Base-by-base conservation (phyloP, 2,888 invertebrate species). In the Acleris cristana region DNA sequence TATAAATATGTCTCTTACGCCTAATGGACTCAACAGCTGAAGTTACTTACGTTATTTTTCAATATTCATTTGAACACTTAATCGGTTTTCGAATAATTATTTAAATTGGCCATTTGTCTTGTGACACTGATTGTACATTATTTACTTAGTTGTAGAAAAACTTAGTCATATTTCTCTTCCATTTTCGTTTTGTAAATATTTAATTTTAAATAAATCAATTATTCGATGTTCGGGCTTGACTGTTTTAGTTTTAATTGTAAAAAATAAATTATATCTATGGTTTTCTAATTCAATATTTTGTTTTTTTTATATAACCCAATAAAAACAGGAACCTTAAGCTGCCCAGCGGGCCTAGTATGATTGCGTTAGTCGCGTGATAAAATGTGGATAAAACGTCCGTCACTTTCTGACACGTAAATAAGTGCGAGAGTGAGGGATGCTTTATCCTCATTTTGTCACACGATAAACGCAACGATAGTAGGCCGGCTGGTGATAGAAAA, bases 201-300 rank as follows among this genome's bases (percentile, higher is more conserved):
- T 65, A 49, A 56, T 66, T 66, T 68, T 60, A 54, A 58, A 57
- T 59, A 66, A 60, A 65, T 53, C 57, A 30, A 63, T 52, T 55
- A 69, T 44, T 44, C 60, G 61, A 69, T 59, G 68, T 69, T 45
- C 64, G 70, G 73, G 72, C 69, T 75, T 65, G 77, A 76, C 77
- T 78, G 78, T 73, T 71, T 70, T 77, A 77, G 76, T 69, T 72
- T 58, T 74, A 76, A 71, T 48, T 72, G 71, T 71, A 72, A 65
- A 73, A 64, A 74, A 75, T 75, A 74, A 77, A 78, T 75, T 77
- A 77, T 79, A 76, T 76, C 62, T 72, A 70, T 73, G 75, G 71
- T 77, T 78, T 73, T 68, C 64, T 65, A 71, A 74, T 69, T 73
- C 70, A 16, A 62, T 58, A 34, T 53, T 64, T 58, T 58, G 40